A percentile compares a stretch with the other conserved stretches of the same genome.
Evolutionary conservation across 2,888 invertebrate species (phyloP).

Genomic region (Orthosia incerta): DNA sequence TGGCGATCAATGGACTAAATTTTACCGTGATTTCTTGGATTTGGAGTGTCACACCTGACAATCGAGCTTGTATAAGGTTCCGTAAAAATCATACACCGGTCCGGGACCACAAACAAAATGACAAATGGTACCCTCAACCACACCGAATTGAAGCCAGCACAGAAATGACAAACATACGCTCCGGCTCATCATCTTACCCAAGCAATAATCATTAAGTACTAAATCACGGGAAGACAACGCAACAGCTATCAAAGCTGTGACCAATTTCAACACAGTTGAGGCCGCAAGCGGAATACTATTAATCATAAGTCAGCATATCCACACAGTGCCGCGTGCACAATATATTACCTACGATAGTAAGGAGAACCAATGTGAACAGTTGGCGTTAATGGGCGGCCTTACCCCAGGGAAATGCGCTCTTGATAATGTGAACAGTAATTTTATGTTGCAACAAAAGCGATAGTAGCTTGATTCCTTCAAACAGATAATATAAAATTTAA

Average conservation of each 20-base stretch:
- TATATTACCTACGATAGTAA: conserved; percentile 80
- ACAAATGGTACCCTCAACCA: conserved; percentile 26
- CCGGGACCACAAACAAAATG: neutral
- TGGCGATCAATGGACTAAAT: neutral
- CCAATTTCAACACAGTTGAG: conserved; percentile 76
- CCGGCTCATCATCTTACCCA: conserved; percentile 51
- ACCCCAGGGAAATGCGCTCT: conserved; percentile 88
- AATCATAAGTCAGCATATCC: conserved; percentile 77
- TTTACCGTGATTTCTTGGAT: conserved; percentile 1
- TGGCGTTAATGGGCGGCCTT: conserved; percentile 87
- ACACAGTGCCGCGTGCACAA: conserved; percentile 76
- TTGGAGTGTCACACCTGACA: neutral
- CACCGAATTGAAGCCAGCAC: conserved; percentile 28
- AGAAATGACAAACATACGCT: conserved; percentile 46
- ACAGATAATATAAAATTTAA: conserved; percentile 72
- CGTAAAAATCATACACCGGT: neutral
- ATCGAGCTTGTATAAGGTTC: neutral
- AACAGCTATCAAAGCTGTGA: conserved; percentile 68
- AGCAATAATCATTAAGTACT: conserved; percentile 62
- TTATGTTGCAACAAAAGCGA: conserved; percentile 84
- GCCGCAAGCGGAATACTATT: conserved; percentile 75
- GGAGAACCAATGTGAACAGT: conserved; percentile 84
- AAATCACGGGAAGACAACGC: conserved; percentile 60
- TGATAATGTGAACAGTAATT: conserved; percentile 88
- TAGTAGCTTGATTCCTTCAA: conserved; percentile 69